Conservation (phyloP, 2,113 vertebrate genomes). For the Gopherus evgoodei region DNA sequence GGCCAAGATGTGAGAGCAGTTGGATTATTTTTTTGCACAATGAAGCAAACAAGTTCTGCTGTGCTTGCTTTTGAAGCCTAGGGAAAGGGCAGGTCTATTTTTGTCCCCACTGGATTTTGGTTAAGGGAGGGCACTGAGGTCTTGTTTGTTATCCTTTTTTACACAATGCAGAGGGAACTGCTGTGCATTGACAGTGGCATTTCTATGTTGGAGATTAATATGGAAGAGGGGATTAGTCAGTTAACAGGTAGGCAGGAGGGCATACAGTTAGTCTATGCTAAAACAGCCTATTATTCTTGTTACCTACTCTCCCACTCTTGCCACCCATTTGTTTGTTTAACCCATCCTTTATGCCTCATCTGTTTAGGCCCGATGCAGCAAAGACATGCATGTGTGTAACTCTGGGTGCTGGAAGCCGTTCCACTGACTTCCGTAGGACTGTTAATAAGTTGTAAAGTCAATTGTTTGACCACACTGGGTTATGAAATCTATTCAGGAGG, state of each 20-base stretch:
- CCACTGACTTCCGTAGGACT: neutral
- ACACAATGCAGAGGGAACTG: slow-evolving; percentile 16
- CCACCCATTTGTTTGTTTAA: neutral
- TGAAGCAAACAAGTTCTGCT: slow-evolving; percentile 27
- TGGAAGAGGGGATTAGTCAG: neutral
- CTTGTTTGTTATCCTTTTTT: slow-evolving; percentile 19
- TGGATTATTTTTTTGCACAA: neutral
- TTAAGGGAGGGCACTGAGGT: slow-evolving; percentile 9
- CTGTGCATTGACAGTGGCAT: neutral
- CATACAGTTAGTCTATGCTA: neutral
- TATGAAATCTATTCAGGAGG: neutral
- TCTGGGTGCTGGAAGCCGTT: neutral
- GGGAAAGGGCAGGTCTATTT: slow-evolving; percentile 41
- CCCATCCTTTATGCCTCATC: neutral
- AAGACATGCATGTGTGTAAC: neutral
- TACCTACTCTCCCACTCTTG: neutral
- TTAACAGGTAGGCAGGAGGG: neutral
- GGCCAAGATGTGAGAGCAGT: neutral
- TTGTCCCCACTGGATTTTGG: slow-evolving; percentile 37
- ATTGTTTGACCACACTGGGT: neutral
- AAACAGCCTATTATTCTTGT: neutral
- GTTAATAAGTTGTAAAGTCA: neutral
- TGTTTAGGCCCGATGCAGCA: neutral
- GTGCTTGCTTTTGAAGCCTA: slow-evolving; percentile 48
- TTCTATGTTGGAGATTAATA: neutral